Base-by-base conservation (phyloP, 2,797 vertebrate genomes). In the Myotis myotis region DNA sequence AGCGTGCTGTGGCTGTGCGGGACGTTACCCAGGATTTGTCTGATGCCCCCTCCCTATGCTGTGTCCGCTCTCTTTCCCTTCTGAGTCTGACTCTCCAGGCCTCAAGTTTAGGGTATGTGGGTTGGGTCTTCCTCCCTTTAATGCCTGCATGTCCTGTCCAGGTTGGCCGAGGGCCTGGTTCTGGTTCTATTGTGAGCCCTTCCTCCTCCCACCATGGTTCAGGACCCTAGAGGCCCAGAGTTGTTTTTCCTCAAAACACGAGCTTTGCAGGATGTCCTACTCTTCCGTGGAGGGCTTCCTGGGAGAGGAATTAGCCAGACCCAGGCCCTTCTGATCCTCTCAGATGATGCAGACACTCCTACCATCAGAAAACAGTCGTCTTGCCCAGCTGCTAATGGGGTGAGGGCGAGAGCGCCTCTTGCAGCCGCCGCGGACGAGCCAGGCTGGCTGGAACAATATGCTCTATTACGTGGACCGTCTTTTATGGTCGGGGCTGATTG, bases 401-500 rank as follows among this genome's bases (percentile, higher is more conserved):
- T 25, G 74, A 93, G 66, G 78, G 91, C 30, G 44, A 36, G n/a
- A 30, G 91, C 0, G 1, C 3, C 70, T 0, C 4, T 17, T 0
- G 11, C 28, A 23, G 95, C 68, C 25, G 3, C 36, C 0, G 1
- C 0, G 57, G 92, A 19, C 0, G 0, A 74, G 82, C 57, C 0
- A 0, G 94, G 86, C 83, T 28, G 78, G 75, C 68, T 17, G 76
- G 55, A 57, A 90, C 93, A 90, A 62, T 57, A 28, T 5, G 85
- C 81, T 71, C 51, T 41, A 38, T 82, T 70, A 95, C 88, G 70
- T 1, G 0, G 66, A 20, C 82, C 81, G 89, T 88, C 94, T 90
- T 97, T 92, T 70, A 86, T 38, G 83, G 94, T 74, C 49, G 83
- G 55, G 79, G 78, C 66, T 89, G 96, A 94, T 78, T 86, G 87